Percentiles rank a stretch among this genome's conserved stretches.
Conservation (phyloP, 2,888 invertebrate genomes). For the Ethmia dodecea region DNA sequence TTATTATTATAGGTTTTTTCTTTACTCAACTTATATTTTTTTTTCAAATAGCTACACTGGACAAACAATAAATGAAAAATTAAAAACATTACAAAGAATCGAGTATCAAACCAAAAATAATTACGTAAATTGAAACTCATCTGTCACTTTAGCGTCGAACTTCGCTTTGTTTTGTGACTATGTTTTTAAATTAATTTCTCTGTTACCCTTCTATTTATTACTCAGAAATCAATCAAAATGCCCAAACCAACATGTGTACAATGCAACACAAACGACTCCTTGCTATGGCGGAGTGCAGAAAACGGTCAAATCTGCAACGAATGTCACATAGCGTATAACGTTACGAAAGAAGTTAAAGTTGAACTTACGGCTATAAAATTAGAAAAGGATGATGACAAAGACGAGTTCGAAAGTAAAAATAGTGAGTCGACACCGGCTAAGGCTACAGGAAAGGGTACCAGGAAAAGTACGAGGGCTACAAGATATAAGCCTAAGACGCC, state of each 20-base stretch:
- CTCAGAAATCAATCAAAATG: constrained; percentile 50
- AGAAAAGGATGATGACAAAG: constrained; percentile 52
- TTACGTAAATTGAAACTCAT: constrained; percentile 11
- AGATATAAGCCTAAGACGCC: constrained; percentile 73
- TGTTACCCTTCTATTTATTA: background rate
- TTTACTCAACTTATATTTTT: too few relatives aligned
- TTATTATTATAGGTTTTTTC: too few relatives aligned
- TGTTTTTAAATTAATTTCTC: constrained; percentile 16
- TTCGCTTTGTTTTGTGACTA: constrained; percentile 12
- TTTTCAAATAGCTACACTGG: too few relatives aligned
- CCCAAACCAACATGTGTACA: constrained; percentile 82
- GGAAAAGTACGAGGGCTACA: constrained; percentile 79
- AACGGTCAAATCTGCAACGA: constrained; percentile 87
- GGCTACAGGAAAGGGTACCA: constrained; percentile 69
- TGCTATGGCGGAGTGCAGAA: constrained; percentile 86
- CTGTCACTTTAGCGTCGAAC: constrained; percentile 13
- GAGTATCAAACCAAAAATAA: background rate
- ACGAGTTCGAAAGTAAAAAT: constrained; percentile 38
- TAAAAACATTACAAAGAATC: too few relatives aligned
- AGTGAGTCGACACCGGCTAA: constrained; percentile 61
- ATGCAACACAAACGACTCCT: constrained; percentile 82
- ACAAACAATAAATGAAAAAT: too few relatives aligned
- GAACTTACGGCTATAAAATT: constrained; percentile 34
- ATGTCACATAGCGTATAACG: constrained; percentile 77
- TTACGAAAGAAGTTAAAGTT: constrained; percentile 46